Evolutionary conservation across 2,113 vertebrate genomes (phyloP), one percentile per base, ranked within the genome.

Genomic region (human (Homo sapiens)): DNA sequence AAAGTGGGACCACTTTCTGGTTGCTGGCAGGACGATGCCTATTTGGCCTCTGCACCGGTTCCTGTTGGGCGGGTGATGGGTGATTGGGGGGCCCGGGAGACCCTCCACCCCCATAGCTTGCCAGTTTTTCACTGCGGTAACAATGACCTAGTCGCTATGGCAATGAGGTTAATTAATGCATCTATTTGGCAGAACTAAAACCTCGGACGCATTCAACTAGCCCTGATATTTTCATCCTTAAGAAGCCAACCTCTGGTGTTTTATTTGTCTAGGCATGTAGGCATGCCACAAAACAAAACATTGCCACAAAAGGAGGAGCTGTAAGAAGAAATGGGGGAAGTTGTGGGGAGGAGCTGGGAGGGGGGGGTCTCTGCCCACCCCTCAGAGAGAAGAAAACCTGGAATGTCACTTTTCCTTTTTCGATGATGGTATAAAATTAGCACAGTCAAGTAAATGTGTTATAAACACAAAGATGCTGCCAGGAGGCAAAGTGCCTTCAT

Each of bases 111-210:
- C n/a, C 96, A 96, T 94, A 64, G 96, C 96, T 88, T 92, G 95
- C 90, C 94, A 97, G 96, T 94, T 79, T 96, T 95, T 76, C 97
- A 94, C 81, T 4, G 91, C 50, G 8, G 84, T 96, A 96, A 97
- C 98, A 97, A 93, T 93, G 97, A 92, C 96, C 97, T 40, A 1
- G 98, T 98, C 93, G 48, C 98, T 95, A 98, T 95, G 98, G 97
- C 98, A 97, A 98, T 92, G 32, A 97, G 92, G 98, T 98, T 98
- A 97, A 98, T 98, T 93, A 96, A 98, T 96, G 98, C 97, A 40
- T 9, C 66, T 87, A 0, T 97, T 94, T 96, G 97, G 93, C 98
- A 97, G 97, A 95, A 97, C 96, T 95, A 97, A 97, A 98, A 98
- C 96, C 97, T 78, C 1, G 14, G 96, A 59, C 89, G 97, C 98